These are phyloP conservation scores for Patiria pectinifera DNA, from an alignment of 53 echinoderm and acorn worm species.

Conservation along the genomic window DNA sequence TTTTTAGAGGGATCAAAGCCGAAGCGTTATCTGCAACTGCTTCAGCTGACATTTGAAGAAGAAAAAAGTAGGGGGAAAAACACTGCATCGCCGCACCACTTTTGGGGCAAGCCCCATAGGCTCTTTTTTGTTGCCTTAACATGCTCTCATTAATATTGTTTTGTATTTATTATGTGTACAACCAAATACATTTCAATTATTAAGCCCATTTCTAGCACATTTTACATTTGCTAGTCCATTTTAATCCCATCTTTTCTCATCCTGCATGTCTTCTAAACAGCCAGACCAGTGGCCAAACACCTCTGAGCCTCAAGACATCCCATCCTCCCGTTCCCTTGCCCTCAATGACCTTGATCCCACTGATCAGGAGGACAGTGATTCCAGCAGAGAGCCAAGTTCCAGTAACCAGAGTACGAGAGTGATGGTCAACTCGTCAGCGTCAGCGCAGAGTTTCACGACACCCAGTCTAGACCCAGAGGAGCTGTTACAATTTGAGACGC, in stretches of 20 bases:
- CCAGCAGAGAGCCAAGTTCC: slow-evolving; percentile 8
- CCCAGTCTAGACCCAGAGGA: slow-evolving; percentile 88
- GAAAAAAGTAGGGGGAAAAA: too few relatives aligned
- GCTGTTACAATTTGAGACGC: slow-evolving; percentile 80
- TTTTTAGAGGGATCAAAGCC: too few relatives aligned
- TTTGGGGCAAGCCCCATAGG: too few relatives aligned
- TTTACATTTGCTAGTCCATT: not conserved
- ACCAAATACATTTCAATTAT: too few relatives aligned
- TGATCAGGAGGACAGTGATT: slow-evolving; percentile 4
- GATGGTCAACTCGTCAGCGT: slow-evolving; percentile 28
- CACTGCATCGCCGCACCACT: too few relatives aligned
- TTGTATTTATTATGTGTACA: too few relatives aligned
- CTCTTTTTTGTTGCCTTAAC: too few relatives aligned
- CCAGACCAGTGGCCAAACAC: not conserved
- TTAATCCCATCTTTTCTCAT: not conserved
- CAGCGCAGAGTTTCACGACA: slow-evolving; percentile 34
- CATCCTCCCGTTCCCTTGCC: slow-evolving; percentile 1
- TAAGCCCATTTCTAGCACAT: not conserved
- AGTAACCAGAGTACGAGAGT: slow-evolving; percentile 34
- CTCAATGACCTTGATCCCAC: slow-evolving; percentile 13
- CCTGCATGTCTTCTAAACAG: not conserved
- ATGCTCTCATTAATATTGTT: too few relatives aligned
- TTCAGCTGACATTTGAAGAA: too few relatives aligned
- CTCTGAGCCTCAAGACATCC: slow-evolving; percentile 50
- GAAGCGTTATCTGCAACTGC: too few relatives aligned